phyloP scores from a whole-genome alignment of 2,888 invertebrate species.

The Ceriagrion tenellum region DNA sequence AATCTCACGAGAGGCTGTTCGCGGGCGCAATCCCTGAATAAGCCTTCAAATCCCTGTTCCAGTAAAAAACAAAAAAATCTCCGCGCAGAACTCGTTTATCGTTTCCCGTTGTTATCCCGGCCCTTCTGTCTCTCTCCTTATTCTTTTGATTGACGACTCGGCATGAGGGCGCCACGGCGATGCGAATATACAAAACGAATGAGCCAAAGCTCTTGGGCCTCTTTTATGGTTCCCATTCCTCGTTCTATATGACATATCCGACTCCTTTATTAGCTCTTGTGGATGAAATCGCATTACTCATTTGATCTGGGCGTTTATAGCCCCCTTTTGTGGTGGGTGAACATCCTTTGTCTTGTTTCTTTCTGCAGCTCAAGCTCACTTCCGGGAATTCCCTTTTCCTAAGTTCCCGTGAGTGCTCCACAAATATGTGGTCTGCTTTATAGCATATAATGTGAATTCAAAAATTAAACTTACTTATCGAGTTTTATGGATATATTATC shows the following conservation, averaged over 20 bases:
- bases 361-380: not conserved
- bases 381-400: not conserved
- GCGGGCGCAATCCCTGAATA: not conserved
- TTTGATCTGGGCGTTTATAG: not conserved
- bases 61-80: not conserved
- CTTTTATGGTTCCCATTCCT: not conserved
- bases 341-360: not conserved
- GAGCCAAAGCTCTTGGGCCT: not conserved
- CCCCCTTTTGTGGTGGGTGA: not conserved
- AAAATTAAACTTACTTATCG: no score
- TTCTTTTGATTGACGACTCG: not conserved
- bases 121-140: not conserved
- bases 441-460: no score
- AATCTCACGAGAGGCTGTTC: not conserved
- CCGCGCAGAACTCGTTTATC: not conserved
- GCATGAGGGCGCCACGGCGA: not conserved
- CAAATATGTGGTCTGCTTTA: no score
- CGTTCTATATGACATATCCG: not conserved
- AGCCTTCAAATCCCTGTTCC: not conserved
- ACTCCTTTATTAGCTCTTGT: not conserved
- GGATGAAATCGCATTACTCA: not conserved
- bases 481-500: no score
- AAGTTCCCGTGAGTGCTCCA: not conserved
- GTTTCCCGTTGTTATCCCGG: not conserved
- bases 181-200: constrained; percentile 1